phyloP scores from a whole-genome alignment of 2,888 invertebrate species.

The Philaethria dido region DNA sequence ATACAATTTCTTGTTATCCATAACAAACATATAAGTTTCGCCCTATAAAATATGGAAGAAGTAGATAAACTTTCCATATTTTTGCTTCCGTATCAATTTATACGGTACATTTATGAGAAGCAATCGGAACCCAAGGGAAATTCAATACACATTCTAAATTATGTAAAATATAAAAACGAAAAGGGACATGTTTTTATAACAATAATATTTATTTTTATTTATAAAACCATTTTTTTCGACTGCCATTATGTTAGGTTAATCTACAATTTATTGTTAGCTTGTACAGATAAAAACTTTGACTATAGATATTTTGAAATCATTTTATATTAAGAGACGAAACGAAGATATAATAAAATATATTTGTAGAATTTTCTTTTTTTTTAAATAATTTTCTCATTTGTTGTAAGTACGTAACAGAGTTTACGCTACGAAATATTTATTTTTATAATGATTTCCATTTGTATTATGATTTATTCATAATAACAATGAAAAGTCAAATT shows the following conservation, averaged over 20 bases:
- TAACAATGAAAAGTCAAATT: neutral
- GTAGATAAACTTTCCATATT: neutral
- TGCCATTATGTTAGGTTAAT: too few relatives aligned
- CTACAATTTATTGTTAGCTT: too few relatives aligned
- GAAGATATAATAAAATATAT: too few relatives aligned
- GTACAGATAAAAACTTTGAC: too few relatives aligned
- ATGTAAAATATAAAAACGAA: neutral
- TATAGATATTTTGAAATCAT: too few relatives aligned
- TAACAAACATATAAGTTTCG: constrained; percentile 6
- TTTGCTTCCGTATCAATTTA: neutral
- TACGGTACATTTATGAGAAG: constrained; percentile 7
- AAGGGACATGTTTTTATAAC: neutral
- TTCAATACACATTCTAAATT: neutral
- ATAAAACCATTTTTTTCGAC: too few relatives aligned
- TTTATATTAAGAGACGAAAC: too few relatives aligned
- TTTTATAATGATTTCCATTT: neutral
- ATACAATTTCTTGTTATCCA: constrained; percentile 10
- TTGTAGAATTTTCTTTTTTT: too few relatives aligned
- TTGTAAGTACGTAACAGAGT: too few relatives aligned
- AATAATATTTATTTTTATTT: too few relatives aligned
- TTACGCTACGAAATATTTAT: neutral
- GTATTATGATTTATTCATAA: constrained; percentile 9
- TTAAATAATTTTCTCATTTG: too few relatives aligned
- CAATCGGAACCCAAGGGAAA: neutral
- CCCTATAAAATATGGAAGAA: neutral